Evolutionary conservation across 2,797 vertebrate genomes (phyloP), one percentile per base, ranked within the genome.

Genomic region (Alectoris magna): DNA sequence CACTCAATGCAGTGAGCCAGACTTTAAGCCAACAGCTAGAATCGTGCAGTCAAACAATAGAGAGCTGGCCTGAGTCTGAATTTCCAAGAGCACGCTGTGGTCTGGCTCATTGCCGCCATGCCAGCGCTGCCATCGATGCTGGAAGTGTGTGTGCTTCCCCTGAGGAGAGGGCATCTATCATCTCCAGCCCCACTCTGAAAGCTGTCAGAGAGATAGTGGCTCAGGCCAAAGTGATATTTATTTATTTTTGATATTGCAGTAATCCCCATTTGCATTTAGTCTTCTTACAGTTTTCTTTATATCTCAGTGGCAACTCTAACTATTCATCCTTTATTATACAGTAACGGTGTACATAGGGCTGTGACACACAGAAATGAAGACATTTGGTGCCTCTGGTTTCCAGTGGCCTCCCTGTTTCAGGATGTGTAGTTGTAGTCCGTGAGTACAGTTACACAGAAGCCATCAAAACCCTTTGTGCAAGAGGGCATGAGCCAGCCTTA

Each of bases 31-130:
- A 74, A 21, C 34, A 84, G 87, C 83, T 94, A 95, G 80, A 88
- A 85, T 38, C 13, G 3, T 88, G 91, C 88, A 91, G 78, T n/a
- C 73, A 95, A 81, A 97, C 88, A 92, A 84, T 7, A 68, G 83
- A 38, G 78, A 94, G 87, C 83, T 88, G 94, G 78, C 70, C 83
- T 3, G 1, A 80, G 72, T 1, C 4, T 15, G 63, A 60, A 44
- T 49, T 87, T 90, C 71, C 87, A 87, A 68, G 60, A 83, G 73
- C 90, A 78, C 0, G 0, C 79, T 83, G 93, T 0, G 29, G 71
- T 60, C 87, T 93, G 90, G 89, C 75, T 74, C 79, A 31, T 27
- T 36, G 29, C 18, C 53, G 31, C 64, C 3, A 0, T 76, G 69
- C 70, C 82, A 93, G 19, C 69, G 64, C 93, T 83, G 77, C 86